phyloP scores from a whole-genome alignment of 92 coral and sea anemone species.

The Phenganax subtilis region DNA sequence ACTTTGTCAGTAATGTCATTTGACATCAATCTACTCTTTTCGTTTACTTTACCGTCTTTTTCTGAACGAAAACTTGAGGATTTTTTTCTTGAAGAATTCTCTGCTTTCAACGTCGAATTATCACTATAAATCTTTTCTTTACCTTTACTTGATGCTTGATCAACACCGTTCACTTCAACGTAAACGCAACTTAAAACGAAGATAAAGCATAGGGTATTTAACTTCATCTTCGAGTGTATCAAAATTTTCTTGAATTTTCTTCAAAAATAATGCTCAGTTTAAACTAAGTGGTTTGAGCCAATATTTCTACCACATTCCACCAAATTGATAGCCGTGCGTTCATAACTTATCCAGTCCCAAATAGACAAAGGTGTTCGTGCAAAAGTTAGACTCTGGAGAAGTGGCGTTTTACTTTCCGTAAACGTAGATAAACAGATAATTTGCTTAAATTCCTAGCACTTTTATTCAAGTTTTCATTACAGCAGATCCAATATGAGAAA shows the following conservation, averaged over 20 bases:
- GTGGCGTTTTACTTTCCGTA: background rate
- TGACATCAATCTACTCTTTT: no score
- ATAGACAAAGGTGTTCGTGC: background rate
- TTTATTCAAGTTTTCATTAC: background rate
- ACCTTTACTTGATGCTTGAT: background rate
- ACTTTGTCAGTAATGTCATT: no score
- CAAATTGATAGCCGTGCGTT: background rate
- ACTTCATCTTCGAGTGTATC: background rate
- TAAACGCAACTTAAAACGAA: constrained; percentile 16
- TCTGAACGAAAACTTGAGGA: no score
- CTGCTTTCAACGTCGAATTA: background rate
- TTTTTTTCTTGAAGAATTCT: no score
- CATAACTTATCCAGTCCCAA: background rate
- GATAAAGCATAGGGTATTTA: background rate
- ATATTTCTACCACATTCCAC: background rate
- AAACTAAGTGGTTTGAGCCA: background rate
- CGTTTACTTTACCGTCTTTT: no score
- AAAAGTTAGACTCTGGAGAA: background rate
- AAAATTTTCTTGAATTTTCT: background rate
- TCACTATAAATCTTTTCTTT: background rate
- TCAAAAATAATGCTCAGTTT: background rate
- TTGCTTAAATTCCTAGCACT: background rate
- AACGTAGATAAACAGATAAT: background rate
- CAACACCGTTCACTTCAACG: background rate
- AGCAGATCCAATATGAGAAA: background rate